Conservation (phyloP, 2,113 vertebrate genomes). For the Thamnaconus septentrionalis region DNA sequence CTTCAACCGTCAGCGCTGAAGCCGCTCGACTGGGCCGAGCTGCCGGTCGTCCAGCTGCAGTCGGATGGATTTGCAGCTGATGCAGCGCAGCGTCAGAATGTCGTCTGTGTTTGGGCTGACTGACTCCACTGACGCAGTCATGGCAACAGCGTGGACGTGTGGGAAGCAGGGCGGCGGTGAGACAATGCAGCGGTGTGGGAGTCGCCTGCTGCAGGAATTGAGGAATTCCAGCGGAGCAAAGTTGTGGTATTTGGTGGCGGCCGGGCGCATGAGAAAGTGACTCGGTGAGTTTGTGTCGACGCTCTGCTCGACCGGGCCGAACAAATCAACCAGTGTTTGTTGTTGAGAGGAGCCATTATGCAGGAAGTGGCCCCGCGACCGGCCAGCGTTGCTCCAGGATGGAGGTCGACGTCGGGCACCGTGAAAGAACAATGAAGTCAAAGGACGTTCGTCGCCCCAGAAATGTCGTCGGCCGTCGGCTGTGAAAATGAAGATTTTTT, state of each 20-base stretch:
- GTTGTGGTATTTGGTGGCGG: conserved; percentile 52
- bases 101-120: not conserved
- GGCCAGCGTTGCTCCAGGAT: no score
- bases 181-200: conserved; percentile 19
- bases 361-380: conserved; percentile 39
- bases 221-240: conserved; percentile 59
- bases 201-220: conserved; percentile 17
- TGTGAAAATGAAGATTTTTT: no score
- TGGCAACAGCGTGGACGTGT: conserved; percentile 37
- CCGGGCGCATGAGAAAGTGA: conserved; percentile 46
- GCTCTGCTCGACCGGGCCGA: conserved; percentile 45
- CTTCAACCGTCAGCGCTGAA: no score
- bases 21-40: no score
- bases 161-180: conserved; percentile 56
- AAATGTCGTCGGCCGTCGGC: no score
- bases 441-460: no score
- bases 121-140: conserved; percentile 6
- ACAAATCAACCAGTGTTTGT: conserved; percentile 68
- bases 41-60: no score
- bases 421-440: conserved; percentile 6
- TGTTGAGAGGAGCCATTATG: conserved; percentile 45
- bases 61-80: no score
- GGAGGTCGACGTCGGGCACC: not conserved
- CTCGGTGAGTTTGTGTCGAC: conserved; percentile 35
- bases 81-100: no score